A percentile compares a stretch with the other conserved stretches of the same genome.
These are phyloP conservation scores for Meteorus colon DNA, from an alignment of 2,888 invertebrate species.

Conservation along the genomic window DNA sequence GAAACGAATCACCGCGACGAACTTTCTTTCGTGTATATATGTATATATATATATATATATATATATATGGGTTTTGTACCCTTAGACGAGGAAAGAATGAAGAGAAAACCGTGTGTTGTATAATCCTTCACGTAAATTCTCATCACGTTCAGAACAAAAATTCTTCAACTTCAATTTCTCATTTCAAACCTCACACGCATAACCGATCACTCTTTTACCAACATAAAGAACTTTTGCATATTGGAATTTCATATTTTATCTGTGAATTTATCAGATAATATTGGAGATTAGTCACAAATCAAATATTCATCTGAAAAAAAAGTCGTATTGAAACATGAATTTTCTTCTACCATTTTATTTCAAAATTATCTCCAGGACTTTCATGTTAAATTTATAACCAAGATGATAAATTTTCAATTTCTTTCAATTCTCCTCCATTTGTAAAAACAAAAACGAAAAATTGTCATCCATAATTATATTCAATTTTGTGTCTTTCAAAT, in stretches of 20 bases:
- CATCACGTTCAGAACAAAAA: slow-evolving; percentile 35
- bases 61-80: neutral
- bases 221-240: neutral
- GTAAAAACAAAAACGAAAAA: too few relatives aligned
- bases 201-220: neutral
- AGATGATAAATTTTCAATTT: too few relatives aligned
- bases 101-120: neutral
- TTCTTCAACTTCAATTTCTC: slow-evolving; percentile 3
- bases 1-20: slow-evolving; percentile 7
- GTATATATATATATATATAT: neutral
- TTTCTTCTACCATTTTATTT: too few relatives aligned
- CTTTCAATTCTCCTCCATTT: too few relatives aligned
- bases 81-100: slow-evolving; percentile 13
- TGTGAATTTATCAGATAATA: too few relatives aligned
- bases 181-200: neutral
- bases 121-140: slow-evolving; percentile 14
- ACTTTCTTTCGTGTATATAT: neutral
- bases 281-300: too few relatives aligned
- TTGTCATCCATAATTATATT: too few relatives aligned
- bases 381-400: too few relatives aligned
- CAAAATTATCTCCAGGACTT: too few relatives aligned
- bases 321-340: too few relatives aligned
- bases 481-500: too few relatives aligned
- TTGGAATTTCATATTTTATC: neutral
- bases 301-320: too few relatives aligned